phyloP scores from a whole-genome alignment of 1,140 invertebrate species.

The Drosophila parabipectinata region DNA sequence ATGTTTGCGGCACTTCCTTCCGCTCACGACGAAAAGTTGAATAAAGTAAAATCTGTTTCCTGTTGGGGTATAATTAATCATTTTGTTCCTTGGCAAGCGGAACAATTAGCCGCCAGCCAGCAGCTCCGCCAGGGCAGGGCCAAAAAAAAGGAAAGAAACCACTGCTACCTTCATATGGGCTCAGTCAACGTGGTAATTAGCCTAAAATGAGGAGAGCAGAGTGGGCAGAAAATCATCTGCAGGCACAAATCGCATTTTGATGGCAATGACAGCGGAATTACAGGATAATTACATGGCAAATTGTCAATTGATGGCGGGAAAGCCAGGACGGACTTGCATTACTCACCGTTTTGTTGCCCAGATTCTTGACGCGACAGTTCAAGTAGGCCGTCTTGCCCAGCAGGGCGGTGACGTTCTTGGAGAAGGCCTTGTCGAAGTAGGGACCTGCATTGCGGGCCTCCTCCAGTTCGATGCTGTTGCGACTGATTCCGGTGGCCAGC shows the following conservation, averaged over 20 bases:
- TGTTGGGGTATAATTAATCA: slow-evolving; percentile 81
- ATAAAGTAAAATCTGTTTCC: slow-evolving; percentile 82
- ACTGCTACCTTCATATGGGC: slow-evolving; percentile 48
- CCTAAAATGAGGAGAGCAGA: slow-evolving; percentile 31
- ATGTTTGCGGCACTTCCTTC: slow-evolving; percentile 80
- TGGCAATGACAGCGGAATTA: slow-evolving; percentile 58
- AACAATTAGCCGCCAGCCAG: slow-evolving; percentile 67
- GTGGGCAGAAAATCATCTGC: slow-evolving; percentile 5
- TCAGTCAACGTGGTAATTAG: slow-evolving; percentile 77
- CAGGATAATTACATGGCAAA: slow-evolving; percentile 38
- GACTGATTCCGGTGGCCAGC: slow-evolving; percentile 58
- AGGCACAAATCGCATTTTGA: slow-evolving; percentile 70
- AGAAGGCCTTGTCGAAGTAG: slow-evolving; percentile 81
- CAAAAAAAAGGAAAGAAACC: neutral
- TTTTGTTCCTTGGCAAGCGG: slow-evolving; percentile 72
- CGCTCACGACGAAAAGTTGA: slow-evolving; percentile 74
- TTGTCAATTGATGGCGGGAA: slow-evolving; percentile 13
- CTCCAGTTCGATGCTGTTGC: slow-evolving; percentile 79
- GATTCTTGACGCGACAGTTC: slow-evolving; percentile 93
- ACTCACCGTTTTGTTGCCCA: slow-evolving; percentile 94
- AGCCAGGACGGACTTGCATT: neutral
- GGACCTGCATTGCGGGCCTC: slow-evolving; percentile 77
- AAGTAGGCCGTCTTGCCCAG: slow-evolving; percentile 93
- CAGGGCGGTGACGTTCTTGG: slow-evolving; percentile 89
- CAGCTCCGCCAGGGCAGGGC: neutral